These are phyloP conservation scores for Cataglyphis rosenhaueri DNA, from an alignment of 2,888 invertebrate species.

Conservation along the genomic window DNA sequence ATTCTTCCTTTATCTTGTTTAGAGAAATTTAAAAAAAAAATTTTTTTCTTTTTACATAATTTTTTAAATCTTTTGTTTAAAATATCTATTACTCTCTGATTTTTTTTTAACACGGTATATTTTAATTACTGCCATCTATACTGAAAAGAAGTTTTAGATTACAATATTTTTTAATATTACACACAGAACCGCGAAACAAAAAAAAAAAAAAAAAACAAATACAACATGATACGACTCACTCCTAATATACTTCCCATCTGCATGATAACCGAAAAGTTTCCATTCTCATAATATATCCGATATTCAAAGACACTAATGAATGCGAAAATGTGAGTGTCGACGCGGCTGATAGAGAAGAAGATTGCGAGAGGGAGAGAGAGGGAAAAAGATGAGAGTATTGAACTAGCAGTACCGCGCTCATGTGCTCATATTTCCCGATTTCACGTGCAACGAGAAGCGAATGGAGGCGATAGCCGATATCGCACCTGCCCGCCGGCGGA, in stretches of 20 bases:
- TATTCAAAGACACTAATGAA: constrained; percentile 44
- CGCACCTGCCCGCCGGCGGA: constrained; percentile 67
- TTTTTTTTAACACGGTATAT: not conserved
- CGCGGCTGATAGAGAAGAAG: not conserved
- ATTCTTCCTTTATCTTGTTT: not conserved
- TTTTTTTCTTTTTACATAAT: too few species aligned
- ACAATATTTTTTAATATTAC: not conserved
- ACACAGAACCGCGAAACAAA: not conserved
- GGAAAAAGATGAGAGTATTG: constrained; percentile 24
- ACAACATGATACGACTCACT: not conserved
- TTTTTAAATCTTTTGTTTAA: not conserved
- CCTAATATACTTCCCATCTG: not conserved
- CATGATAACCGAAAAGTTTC: not conserved
- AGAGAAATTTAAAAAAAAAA: not conserved
- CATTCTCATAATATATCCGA: constrained; percentile 16
- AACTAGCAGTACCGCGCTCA: constrained; percentile 20
- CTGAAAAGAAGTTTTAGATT: not conserved
- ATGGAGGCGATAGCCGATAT: constrained; percentile 77
- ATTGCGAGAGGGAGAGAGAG: constrained; percentile 16
- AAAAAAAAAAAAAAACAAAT: not conserved
- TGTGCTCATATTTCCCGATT: constrained; percentile 79
- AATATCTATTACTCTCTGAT: not conserved
- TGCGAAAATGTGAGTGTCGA: constrained; percentile 31
- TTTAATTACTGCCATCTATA: not conserved
- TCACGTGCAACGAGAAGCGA: constrained; percentile 62